These are phyloP conservation scores for Centropyge bicolor DNA, from an alignment of 2,797 vertebrate species.

Conservation along the genomic window DNA sequence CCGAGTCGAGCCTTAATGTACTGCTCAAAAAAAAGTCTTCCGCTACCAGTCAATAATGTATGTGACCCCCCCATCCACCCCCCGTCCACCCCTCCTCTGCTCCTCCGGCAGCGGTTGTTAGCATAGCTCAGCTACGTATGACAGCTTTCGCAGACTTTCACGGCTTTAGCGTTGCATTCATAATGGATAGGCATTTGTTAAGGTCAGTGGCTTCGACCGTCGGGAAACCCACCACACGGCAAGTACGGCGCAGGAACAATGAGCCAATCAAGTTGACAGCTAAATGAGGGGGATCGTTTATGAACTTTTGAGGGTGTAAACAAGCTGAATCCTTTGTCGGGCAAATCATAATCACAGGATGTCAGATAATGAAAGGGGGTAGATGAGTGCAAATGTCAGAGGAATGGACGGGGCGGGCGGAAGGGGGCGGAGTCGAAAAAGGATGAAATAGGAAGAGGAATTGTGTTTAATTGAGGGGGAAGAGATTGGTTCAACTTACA, in stretches of 20 bases:
- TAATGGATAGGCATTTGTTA: slow-evolving; percentile 76
- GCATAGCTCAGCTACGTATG: slow-evolving; percentile 66
- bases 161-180: slow-evolving; percentile 66
- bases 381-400: slow-evolving; percentile 69
- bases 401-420: slow-evolving; percentile 31
- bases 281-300: slow-evolving; percentile 66
- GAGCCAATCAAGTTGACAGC: slow-evolving; percentile 67
- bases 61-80: slow-evolving; percentile 53
- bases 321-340: slow-evolving; percentile 63
- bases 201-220: slow-evolving; percentile 74
- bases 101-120: slow-evolving; percentile 56
- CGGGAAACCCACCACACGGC: slow-evolving; percentile 40
- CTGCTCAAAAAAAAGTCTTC: slow-evolving; percentile 58
- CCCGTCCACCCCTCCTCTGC: slow-evolving; percentile 19
- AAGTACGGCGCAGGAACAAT: slow-evolving; percentile 45
- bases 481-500: slow-evolving; percentile 9
- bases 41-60: slow-evolving; percentile 77
- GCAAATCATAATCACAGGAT: slow-evolving; percentile 68
- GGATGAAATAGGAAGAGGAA: slow-evolving; percentile 36
- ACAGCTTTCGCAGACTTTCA: slow-evolving; percentile 53
- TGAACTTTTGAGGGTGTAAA: slow-evolving; percentile 73
- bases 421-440: slow-evolving; percentile 37
- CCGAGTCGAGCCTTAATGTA: slow-evolving; percentile 65
- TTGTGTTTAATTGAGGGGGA: slow-evolving; percentile 42
- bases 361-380: slow-evolving; percentile 58